Conservation (phyloP, 1,140 invertebrate species). For the Zophobas atratus region DNA sequence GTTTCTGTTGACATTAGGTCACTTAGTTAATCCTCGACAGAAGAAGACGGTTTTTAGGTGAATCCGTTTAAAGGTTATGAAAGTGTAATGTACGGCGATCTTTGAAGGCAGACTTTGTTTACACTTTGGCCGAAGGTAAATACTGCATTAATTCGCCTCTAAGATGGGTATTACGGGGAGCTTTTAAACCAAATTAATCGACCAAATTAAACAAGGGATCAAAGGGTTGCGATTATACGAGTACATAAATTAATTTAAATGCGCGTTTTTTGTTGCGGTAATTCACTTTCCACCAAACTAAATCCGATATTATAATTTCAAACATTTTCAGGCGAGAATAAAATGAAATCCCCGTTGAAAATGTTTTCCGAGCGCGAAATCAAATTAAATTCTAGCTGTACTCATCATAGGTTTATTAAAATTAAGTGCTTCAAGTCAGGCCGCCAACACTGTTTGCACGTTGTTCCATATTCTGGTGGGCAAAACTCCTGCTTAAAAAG, state of each 20-base stretch:
- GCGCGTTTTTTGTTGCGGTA: neutral
- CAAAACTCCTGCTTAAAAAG: too few relatives aligned
- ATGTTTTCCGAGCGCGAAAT: neutral
- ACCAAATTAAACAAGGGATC: constrained; percentile 38
- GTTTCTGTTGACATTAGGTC: constrained; percentile 42
- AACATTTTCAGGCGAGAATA: neutral
- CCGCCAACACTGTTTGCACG: neutral
- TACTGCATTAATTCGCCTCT: constrained; percentile 24
- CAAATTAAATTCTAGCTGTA: neutral
- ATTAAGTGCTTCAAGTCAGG: neutral
- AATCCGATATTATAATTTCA: constrained; percentile 10
- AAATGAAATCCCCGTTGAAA: neutral
- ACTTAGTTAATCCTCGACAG: constrained; percentile 24
- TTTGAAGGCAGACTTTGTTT: constrained; percentile 28
- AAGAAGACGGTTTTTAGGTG: constrained; percentile 38
- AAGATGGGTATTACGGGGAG: constrained; percentile 6
- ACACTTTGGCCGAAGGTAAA: constrained; percentile 24
- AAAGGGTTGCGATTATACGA: constrained; percentile 16
- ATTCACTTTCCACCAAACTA: constrained; percentile 5
- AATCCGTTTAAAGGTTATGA: constrained; percentile 42
- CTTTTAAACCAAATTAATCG: constrained; percentile 20
- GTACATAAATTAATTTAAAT: constrained; percentile 29
- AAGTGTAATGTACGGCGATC: constrained; percentile 36
- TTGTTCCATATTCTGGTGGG: neutral
- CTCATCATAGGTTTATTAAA: neutral